A percentile compares a stretch with the other conserved stretches of the same genome.
These are phyloP conservation scores for Calliopum simillimum DNA, from an alignment of 2,888 invertebrate genomes.

Conservation along the genomic window DNA sequence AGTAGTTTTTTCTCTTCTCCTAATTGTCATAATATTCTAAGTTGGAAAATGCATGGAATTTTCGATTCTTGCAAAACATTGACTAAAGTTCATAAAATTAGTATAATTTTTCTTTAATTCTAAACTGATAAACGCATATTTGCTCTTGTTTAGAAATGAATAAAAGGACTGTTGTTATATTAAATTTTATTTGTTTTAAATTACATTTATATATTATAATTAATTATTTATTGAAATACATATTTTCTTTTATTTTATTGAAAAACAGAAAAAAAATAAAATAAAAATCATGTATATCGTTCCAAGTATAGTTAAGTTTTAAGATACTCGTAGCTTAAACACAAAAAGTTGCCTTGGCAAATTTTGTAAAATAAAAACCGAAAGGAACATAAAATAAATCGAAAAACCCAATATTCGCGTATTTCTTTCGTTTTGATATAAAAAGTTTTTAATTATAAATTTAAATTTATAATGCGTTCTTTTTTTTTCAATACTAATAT, in stretches of 20 bases:
- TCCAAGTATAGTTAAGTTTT: neutral
- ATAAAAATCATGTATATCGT: neutral
- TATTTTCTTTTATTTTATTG: conserved; percentile 18
- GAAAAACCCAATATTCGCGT: conserved; percentile 2
- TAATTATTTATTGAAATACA: conserved; percentile 27
- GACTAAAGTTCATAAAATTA: no score
- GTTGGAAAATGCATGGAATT: no score
- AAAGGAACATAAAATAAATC: conserved; percentile 9
- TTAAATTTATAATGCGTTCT: neutral
- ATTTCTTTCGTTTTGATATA: conserved; percentile 12
- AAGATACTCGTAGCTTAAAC: conserved; percentile 10
- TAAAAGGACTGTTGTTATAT: neutral
- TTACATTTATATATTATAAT: conserved; percentile 29
- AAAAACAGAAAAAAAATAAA: conserved; percentile 16
- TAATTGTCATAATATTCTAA: no score
- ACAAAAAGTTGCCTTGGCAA: neutral
- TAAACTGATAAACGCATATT: no score
- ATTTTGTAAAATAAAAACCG: neutral
- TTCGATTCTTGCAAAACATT: no score
- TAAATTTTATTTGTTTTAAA: conserved; percentile 23
- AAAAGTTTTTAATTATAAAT: conserved; percentile 20
- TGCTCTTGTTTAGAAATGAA: no score
- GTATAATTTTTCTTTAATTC: no score
- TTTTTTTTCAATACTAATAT: neutral
- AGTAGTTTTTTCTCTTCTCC: no score